Evolutionary conservation across 2,888 invertebrate genomes (phyloP).

Genomic region (Hypsopygia costalis): DNA sequence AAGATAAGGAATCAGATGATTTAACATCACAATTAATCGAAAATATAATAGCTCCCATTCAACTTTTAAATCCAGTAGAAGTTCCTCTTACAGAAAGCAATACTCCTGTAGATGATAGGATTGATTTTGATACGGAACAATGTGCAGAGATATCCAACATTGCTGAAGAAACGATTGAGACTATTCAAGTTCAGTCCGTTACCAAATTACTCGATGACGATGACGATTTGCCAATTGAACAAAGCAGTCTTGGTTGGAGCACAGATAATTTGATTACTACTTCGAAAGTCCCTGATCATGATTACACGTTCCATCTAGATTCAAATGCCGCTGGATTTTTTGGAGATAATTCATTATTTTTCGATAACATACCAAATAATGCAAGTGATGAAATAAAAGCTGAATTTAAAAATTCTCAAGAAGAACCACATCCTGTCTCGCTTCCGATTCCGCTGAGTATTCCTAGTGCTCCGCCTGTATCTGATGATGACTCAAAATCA

Average conservation of each 20-base stretch:
- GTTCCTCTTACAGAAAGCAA: slow-evolving; percentile 39
- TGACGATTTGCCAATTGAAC: slow-evolving; percentile 23
- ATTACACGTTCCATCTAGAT: slow-evolving; percentile 39
- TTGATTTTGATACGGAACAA: slow-evolving; percentile 33
- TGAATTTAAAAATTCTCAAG: slow-evolving; percentile 46
- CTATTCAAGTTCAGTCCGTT: slow-evolving; percentile 53
- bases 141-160: slow-evolving; percentile 52
- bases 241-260: slow-evolving; percentile 45
- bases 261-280: slow-evolving; percentile 21
- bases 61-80: slow-evolving; percentile 59
- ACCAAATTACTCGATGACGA: slow-evolving; percentile 47
- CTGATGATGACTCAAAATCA: slow-evolving; percentile 57
- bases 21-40: slow-evolving; percentile 61
- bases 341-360: slow-evolving; percentile 42
- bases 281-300: slow-evolving; percentile 24
- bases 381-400: slow-evolving; percentile 62
- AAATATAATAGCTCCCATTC: slow-evolving; percentile 64
- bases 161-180: slow-evolving; percentile 57
- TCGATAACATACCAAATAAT: slow-evolving; percentile 48
- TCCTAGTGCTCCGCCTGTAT: slow-evolving; percentile 54
- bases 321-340: slow-evolving; percentile 40
- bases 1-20: slow-evolving; percentile 45
- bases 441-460: slow-evolving; percentile 42
- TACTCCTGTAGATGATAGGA: slow-evolving; percentile 20
- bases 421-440: slow-evolving; percentile 31